Conservation (phyloP, 2,888 invertebrate genomes). For the Chaitophorus viminalis region DNA sequence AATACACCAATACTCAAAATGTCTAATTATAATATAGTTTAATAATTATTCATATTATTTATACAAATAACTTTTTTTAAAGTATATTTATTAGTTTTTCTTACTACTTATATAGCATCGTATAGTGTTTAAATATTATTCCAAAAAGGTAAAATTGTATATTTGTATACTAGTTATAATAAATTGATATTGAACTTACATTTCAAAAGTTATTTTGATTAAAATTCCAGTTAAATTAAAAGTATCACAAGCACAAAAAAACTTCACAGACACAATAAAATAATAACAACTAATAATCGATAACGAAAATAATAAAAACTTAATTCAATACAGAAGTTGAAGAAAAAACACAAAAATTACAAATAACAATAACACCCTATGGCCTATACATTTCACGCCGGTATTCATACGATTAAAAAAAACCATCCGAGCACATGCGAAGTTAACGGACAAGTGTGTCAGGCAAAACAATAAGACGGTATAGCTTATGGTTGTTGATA, state of each 20-base stretch:
- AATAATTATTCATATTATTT: too few species aligned
- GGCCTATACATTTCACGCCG: neutral
- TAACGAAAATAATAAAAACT: neutral
- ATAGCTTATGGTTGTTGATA: slow-evolving; percentile 22
- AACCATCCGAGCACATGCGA: slow-evolving; percentile 44
- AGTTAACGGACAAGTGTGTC: slow-evolving; percentile 58
- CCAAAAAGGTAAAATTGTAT: neutral
- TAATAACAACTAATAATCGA: neutral
- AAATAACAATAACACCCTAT: neutral
- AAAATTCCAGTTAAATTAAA: neutral
- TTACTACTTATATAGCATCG: too few species aligned
- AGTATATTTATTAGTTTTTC: too few species aligned
- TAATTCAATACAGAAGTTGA: neutral
- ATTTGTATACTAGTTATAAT: neutral
- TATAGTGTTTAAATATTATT: too few species aligned
- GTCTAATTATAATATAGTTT: too few species aligned
- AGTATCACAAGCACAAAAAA: neutral
- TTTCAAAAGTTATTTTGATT: neutral
- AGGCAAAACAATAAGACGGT: slow-evolving; percentile 44
- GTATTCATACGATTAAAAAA: slow-evolving; percentile 17
- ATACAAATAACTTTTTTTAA: too few species aligned
- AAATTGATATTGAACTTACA: slow-evolving; percentile 8
- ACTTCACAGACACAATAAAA: slow-evolving; percentile 11
- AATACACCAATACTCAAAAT: too few species aligned
- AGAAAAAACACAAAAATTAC: neutral